Evolutionary conservation across 1,140 invertebrate species (phyloP), one percentile per base, ranked within the genome.

Genomic region (Drosophila simulans): DNA sequence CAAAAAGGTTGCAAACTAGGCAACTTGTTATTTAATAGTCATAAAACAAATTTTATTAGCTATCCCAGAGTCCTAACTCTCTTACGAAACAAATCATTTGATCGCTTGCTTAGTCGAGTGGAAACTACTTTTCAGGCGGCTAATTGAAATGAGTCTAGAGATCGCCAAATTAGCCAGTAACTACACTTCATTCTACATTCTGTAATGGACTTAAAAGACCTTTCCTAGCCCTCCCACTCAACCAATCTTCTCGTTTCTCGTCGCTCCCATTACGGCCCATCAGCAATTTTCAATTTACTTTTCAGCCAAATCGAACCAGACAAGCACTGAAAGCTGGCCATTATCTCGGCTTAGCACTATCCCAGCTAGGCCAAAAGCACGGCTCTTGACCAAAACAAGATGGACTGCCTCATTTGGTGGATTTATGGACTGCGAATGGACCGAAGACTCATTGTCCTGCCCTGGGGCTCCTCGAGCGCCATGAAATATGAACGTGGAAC

Each of bases 381-480:
- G 15, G 15, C 58, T 7, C 48, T 59, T 27, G 57, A 55, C 49
- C n/a, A 37, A 27, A 63, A 58, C 40, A 64, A 81, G 81, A 85
- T 85, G 79, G 65, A 85, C 77, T 77, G 81, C 59, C 81, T 77
- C 81, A 85, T 85, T 85, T 81, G 63, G 37, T 74, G 58, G 82
- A 85, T 85, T 85, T 85, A 85, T 85, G 82, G 82, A 62, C 82
- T 86, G 81, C 84, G 82, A 85, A 86, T 77, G 81, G 31, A 73
- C 34, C 31, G 37, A 51, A 53, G 56, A 73, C 70, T 62, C 69
- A 74, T 74, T 74, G 70, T 74, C 71, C 64, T 66, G 70, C 69
- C 53, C 65, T 56, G 37, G 72, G 49, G 69, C 57, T 54, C 42
- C 45, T 63, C 37, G 54, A 46, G 39, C 37, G n/a, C 62, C 53